Evolutionary conservation across 2,113 vertebrate genomes (phyloP).

Genomic region (Stegastes partitus): DNA sequence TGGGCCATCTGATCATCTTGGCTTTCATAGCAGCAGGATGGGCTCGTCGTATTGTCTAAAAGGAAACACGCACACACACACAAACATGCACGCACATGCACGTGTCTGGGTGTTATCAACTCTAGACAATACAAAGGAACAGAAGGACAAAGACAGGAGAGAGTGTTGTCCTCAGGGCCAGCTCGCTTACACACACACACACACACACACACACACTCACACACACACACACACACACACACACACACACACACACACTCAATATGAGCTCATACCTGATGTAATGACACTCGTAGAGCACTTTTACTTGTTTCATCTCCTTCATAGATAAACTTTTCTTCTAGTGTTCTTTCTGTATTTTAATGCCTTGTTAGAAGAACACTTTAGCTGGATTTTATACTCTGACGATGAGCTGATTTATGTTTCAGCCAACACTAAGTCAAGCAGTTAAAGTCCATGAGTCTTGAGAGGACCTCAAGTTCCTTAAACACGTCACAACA

Average conservation of each 20-base stretch:
- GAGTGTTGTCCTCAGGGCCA: constrained; percentile 70
- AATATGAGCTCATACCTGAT: constrained; percentile 56
- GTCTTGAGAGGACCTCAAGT: constrained; percentile 38
- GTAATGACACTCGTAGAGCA: constrained; percentile 25
- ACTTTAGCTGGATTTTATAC: background rate
- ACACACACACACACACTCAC: constrained; percentile 15
- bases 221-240: constrained; percentile 29
- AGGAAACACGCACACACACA: constrained; percentile 48
- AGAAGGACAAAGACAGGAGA: constrained; percentile 81
- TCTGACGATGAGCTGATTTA: constrained; percentile 37
- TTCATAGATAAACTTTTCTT: constrained; percentile 7
- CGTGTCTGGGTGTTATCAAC: constrained; percentile 78
- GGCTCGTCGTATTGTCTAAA: constrained; percentile 68
- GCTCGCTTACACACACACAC: constrained; percentile 18
- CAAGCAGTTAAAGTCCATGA: constrained; percentile 33
- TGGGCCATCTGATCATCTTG: constrained; percentile 58
- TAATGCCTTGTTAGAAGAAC: constrained; percentile 6
- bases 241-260: constrained; percentile 17
- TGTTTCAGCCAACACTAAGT: constrained; percentile 6
- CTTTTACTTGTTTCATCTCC: constrained; percentile 29
- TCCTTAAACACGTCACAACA: constrained; percentile 46
- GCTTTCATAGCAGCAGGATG: constrained; percentile 59
- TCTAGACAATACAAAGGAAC: constrained; percentile 83
- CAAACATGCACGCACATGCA: constrained; percentile 48
- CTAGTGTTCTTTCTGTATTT: constrained; percentile 19